phyloP scores from a whole-genome alignment of 2,888 invertebrate genomes.

The Aspidiotus destructor region DNA sequence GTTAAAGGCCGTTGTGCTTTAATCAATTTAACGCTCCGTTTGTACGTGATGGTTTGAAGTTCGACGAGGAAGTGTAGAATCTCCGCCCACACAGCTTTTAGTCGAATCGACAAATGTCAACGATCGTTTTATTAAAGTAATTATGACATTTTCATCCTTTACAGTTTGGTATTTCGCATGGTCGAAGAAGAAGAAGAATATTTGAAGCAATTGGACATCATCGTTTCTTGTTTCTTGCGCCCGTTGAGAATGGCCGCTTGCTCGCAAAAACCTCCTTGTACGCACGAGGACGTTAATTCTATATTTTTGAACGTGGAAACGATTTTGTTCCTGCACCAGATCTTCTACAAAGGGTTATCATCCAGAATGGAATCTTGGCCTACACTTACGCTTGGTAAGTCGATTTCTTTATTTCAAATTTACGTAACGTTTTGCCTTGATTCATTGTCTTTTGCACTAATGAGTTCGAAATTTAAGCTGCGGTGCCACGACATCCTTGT shows the following conservation, averaged over 20 bases:
- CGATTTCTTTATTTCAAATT: neutral
- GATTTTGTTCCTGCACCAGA: conserved; percentile 83
- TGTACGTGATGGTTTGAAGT: too few relatives aligned
- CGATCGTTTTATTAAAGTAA: too few relatives aligned
- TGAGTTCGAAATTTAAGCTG: neutral
- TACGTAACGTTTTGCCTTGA: too few relatives aligned
- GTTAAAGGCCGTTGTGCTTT: too few relatives aligned
- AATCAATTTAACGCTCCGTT: too few relatives aligned
- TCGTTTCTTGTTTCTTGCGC: conserved; percentile 75
- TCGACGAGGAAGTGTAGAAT: too few relatives aligned
- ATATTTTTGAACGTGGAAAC: conserved; percentile 90
- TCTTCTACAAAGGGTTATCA: conserved; percentile 83
- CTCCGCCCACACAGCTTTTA: neutral
- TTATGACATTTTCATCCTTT: conserved; percentile 34
- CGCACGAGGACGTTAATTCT: conserved; percentile 87
- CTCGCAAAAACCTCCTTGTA: conserved; percentile 82
- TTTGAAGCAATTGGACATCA: conserved; percentile 76
- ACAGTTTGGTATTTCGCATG: conserved; percentile 76
- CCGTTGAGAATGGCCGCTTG: conserved; percentile 91
- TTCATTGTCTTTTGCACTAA: neutral
- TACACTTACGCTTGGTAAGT: conserved; percentile 74
- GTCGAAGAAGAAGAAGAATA: conserved; percentile 90
- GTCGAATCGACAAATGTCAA: neutral
- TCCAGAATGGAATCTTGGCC: conserved; percentile 91
- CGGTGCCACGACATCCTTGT: too few relatives aligned